These are phyloP conservation scores for Siphamia tubifer DNA, from an alignment of 2,113 vertebrate genomes.

Conservation along the genomic window DNA sequence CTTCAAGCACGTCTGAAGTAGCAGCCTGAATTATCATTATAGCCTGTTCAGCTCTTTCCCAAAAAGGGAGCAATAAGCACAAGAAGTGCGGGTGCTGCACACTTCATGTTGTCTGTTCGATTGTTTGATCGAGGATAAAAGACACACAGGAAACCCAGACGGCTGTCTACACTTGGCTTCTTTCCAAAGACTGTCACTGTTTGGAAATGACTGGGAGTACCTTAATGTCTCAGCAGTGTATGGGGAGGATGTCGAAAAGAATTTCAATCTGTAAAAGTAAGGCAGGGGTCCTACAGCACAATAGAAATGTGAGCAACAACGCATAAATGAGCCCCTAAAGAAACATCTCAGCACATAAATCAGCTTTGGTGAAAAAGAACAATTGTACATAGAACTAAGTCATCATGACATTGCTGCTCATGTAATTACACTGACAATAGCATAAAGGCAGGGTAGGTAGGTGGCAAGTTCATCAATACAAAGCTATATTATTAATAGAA, in stretches of 20 bases:
- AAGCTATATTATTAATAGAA: not conserved
- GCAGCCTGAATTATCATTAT: conserved; percentile 41
- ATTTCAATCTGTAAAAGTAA: conserved; percentile 30
- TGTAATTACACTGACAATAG: not conserved
- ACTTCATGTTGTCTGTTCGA: conserved; percentile 49
- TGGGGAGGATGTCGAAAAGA: conserved; percentile 37
- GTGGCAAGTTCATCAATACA: too few relatives aligned
- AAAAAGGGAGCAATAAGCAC: conserved; percentile 42
- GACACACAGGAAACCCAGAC: conserved; percentile 31
- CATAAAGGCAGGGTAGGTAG: too few relatives aligned
- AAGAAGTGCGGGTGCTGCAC: conserved; percentile 1
- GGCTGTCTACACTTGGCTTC: conserved; percentile 44
- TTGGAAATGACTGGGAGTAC: conserved; percentile 47
- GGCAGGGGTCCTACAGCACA: conserved; percentile 8
- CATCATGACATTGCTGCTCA: not conserved
- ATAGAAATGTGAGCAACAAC: conserved; percentile 11
- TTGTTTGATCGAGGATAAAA: conserved; percentile 64
- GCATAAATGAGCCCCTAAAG: not conserved
- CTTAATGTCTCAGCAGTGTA: conserved; percentile 53
- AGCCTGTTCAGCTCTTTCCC: conserved; percentile 45
- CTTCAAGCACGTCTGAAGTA: conserved; percentile 36
- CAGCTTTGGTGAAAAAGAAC: not conserved
- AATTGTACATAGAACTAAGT: not conserved
- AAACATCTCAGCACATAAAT: not conserved
- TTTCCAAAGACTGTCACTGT: conserved; percentile 33